These are phyloP conservation scores for Psammodynastes pulverulentus DNA, from an alignment of 2,113 vertebrate species.

Conservation along the genomic window DNA sequence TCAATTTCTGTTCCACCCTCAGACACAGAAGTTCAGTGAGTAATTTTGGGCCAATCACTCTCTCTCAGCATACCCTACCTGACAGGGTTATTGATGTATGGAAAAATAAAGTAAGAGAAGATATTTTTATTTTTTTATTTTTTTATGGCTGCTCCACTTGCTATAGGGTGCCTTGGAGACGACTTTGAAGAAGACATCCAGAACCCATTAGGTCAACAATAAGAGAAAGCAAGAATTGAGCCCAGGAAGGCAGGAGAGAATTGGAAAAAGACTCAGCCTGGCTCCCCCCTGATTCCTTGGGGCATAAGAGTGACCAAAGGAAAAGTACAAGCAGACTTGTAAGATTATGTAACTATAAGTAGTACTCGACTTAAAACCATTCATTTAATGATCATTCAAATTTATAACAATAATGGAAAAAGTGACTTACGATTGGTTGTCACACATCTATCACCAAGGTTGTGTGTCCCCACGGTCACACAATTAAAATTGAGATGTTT, in stretches of 20 bases:
- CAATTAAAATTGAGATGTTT: neutral
- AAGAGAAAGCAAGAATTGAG: neutral
- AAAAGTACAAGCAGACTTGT: neutral
- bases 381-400: neutral
- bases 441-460: neutral
- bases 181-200: neutral
- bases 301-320: neutral
- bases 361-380: neutral
- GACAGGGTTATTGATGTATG: neutral
- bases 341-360: neutral
- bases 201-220: neutral
- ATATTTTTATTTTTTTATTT: neutral
- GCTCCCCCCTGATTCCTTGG: neutral
- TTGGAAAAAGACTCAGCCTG: neutral
- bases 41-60: neutral
- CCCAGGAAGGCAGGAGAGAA: neutral
- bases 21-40: neutral
- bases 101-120: neutral
- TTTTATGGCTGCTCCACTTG: neutral
- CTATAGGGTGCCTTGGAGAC: neutral
- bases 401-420: neutral
- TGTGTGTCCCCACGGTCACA: neutral
- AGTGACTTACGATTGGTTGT: neutral
- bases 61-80: neutral
- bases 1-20: neutral